These are phyloP conservation scores for Drepana falcataria DNA, from an alignment of 2,888 invertebrate species.

Conservation along the genomic window DNA sequence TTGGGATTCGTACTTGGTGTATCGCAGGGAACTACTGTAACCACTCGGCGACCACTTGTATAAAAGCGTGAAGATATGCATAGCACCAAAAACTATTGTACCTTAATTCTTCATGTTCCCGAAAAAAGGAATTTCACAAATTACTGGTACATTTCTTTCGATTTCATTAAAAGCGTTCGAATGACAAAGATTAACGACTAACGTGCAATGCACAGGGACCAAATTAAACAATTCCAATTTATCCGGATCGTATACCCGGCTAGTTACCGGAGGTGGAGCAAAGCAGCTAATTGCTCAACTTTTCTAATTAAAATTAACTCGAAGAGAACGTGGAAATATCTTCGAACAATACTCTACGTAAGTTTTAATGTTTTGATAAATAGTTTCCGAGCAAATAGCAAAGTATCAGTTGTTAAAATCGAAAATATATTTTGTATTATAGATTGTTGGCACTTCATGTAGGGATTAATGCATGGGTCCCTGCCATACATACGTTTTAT, in stretches of 20 bases:
- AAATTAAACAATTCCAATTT: constrained; percentile 55
- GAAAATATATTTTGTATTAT: no score
- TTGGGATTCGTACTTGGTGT: no score
- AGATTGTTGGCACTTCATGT: no score
- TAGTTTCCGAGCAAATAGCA: not conserved
- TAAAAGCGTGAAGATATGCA: no score
- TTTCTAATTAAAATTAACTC: constrained; percentile 54
- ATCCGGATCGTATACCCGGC: constrained; percentile 34
- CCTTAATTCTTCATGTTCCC: not conserved
- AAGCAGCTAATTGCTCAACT: constrained; percentile 47
- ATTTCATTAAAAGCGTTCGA: constrained; percentile 24
- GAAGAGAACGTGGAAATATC: constrained; percentile 16
- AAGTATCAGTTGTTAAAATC: not conserved
- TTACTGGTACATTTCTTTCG: constrained; percentile 1
- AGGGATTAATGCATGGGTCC: no score
- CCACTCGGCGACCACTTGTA: no score
- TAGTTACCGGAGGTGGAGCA: constrained; percentile 35
- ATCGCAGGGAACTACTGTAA: no score
- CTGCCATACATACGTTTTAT: no score
- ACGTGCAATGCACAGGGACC: constrained; percentile 28
- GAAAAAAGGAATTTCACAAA: no score
- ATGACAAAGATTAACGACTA: constrained; percentile 39
- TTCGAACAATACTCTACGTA: constrained; percentile 10
- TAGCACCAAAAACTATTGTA: no score
- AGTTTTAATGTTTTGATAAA: not conserved